Percentiles rank a stretch among this genome's conserved stretches.
phyloP scores from a whole-genome alignment of 1,140 invertebrate species.

The Batillaria attramentaria region DNA sequence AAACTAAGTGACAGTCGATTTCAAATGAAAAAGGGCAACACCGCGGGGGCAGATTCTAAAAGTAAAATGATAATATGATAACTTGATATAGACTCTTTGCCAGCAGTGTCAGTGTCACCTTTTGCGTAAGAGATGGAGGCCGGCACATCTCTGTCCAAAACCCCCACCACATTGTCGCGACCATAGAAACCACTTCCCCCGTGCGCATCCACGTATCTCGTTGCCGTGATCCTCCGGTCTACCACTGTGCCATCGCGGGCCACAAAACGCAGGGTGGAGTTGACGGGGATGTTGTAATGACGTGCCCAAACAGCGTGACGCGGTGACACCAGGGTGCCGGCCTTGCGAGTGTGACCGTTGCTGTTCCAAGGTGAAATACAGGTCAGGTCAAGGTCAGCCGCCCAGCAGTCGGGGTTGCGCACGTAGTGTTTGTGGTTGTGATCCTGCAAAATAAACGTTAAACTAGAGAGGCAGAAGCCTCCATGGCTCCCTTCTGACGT shows the following conservation, averaged over 20 bases:
- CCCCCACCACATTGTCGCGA: slow-evolving; percentile 55
- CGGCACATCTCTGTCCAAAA: slow-evolving; percentile 54
- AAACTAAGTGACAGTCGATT: no score
- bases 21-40: no score
- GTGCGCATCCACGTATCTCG: slow-evolving; percentile 17
- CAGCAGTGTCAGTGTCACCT: no score
- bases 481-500: no score
- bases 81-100: no score
- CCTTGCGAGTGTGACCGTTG: slow-evolving; percentile 43
- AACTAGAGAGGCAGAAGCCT: no score
- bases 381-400: slow-evolving; percentile 52
- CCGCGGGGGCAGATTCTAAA: no score
- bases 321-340: slow-evolving; percentile 52
- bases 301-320: slow-evolving; percentile 56
- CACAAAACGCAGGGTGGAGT: slow-evolving; percentile 53
- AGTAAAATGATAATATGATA: no score
- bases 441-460: no score
- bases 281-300: slow-evolving; percentile 51
- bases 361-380: slow-evolving; percentile 62
- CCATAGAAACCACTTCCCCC: slow-evolving; percentile 38
- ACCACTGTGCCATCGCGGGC: slow-evolving; percentile 51
- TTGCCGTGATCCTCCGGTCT: slow-evolving; percentile 45
- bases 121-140: slow-evolving; percentile 49
- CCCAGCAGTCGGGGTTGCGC: slow-evolving; percentile 53
- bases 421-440: slow-evolving; percentile 50